Conservation (phyloP, 2,113 vertebrate genomes). For the Rhinolophus ferrumequinum region DNA sequence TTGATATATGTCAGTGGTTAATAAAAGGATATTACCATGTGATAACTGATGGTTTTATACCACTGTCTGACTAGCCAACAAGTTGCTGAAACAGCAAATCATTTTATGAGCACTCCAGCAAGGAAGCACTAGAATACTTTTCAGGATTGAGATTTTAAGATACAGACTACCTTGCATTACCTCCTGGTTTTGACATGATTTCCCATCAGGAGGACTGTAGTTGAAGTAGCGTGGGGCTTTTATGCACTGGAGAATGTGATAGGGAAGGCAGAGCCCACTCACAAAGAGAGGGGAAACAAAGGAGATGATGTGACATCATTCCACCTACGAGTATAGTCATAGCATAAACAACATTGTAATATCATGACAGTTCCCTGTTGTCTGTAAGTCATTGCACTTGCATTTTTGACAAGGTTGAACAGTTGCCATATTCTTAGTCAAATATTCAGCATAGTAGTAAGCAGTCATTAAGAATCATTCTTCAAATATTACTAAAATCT, state of each 20-base stretch:
- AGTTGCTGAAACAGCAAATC: slow-evolving; percentile 75
- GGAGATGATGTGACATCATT: background rate
- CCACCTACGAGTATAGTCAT: too few species aligned
- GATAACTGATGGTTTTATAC: slow-evolving; percentile 65
- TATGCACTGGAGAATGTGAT: background rate
- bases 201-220: background rate
- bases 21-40: slow-evolving; percentile 68
- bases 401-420: background rate
- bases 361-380: background rate
- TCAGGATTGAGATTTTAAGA: slow-evolving; percentile 41
- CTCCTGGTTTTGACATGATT: background rate
- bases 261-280: background rate
- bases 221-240: background rate
- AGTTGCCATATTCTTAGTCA: background rate
- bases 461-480: background rate
- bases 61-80: slow-evolving; percentile 49
- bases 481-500: slow-evolving; percentile 24
- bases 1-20: slow-evolving; percentile 73
- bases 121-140: slow-evolving; percentile 39
- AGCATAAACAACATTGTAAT: background rate
- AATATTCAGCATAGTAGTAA: background rate
- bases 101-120: slow-evolving; percentile 60
- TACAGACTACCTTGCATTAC: background rate
- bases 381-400: background rate
- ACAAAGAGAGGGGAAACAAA: background rate